Base-by-base conservation (phyloP, 2,888 invertebrate genomes). In the Aradus depressus region DNA sequence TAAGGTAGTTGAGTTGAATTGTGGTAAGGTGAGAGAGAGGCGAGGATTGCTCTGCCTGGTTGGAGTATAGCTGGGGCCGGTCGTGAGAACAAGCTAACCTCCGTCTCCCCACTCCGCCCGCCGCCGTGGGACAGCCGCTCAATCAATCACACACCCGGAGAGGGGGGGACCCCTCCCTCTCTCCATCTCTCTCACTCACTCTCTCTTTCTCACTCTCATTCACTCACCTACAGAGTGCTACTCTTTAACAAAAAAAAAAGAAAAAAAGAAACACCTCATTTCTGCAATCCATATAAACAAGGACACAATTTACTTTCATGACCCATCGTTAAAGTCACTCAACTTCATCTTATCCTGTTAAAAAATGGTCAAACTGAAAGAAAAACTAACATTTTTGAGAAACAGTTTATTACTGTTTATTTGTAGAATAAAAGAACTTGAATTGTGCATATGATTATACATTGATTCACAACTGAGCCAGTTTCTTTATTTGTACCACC, bases 11-110 rank as follows among this genome's bases (percentile, higher is more conserved):
- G 41, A 23, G 22, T 23, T 26, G 12, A 10, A 25, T 19, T 44
- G 31, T 26, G 21, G 26, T 26, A 16, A 18, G 12, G 14, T 14
- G 16, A 38, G 6, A 37, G 34, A 38, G 51, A 31, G 51, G 26
- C 14, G 12, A 21, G 21, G 32, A 31, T 26, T 16, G 31, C 21
- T 41, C 23, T 3, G 31, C 31, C 44, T 28, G 35, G 41, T 38
- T 16, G 44, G 35, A 19, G 31, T 26, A 23, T 34, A 25, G 39
- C 31, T 16, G 51, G 25, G 51, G 34, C 6, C 42, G 25, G 43
- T 43, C 52, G 52, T 52, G 52, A 52, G 52, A 52, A 52, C 49
- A 52, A 21, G 32, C 37, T 52, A 52, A 52, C 52, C 52, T 52
- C 52, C 44, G 44, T 26, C 23, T 35, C 44, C 44, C 44, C 44